Percentiles rank a stretch among this genome's conserved stretches.
phyloP scores from a whole-genome alignment of 2,888 invertebrate species.

The Oscheius sp. region DNA sequence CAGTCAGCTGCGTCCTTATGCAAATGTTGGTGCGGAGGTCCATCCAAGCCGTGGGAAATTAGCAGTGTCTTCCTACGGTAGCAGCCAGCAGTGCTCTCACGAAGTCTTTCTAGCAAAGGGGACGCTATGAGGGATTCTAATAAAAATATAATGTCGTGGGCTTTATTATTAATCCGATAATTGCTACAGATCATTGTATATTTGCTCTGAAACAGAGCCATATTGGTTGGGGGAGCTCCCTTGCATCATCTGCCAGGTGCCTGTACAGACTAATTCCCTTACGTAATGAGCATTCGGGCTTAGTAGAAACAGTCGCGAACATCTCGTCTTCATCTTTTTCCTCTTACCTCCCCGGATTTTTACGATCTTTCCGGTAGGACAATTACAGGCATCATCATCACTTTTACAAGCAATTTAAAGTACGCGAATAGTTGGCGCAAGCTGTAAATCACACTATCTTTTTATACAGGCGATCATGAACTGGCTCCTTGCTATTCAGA shows the following conservation, averaged over 20 bases:
- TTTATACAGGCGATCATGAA: slow-evolving; percentile 27
- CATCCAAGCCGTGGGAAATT: slow-evolving; percentile 31
- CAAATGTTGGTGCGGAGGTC: slow-evolving; percentile 30
- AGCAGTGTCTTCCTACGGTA: slow-evolving; percentile 22
- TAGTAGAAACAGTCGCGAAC: slow-evolving; percentile 17
- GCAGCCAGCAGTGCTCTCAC: slow-evolving; percentile 15
- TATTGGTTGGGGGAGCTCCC: not conserved
- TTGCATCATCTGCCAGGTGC: slow-evolving; percentile 29
- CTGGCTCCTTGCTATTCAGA: slow-evolving; percentile 27
- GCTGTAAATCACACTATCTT: slow-evolving; percentile 12
- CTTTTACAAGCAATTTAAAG: slow-evolving; percentile 24
- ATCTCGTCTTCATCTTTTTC: not conserved
- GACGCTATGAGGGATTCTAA: too few relatives aligned
- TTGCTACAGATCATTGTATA: not conserved
- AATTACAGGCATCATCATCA: slow-evolving; percentile 3
- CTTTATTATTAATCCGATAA: too few relatives aligned
- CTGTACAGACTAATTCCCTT: slow-evolving; percentile 18
- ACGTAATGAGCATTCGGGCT: slow-evolving; percentile 15
- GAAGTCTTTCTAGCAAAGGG: slow-evolving; percentile 7
- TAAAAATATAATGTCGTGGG: too few relatives aligned
- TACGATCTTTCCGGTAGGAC: not conserved
- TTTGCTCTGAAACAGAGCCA: slow-evolving; percentile 9
- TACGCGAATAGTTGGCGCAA: slow-evolving; percentile 3
- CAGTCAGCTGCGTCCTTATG: slow-evolving; percentile 30
- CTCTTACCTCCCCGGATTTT: not conserved